These are phyloP conservation scores for Gallinago stenura DNA, from an alignment of 2,797 vertebrate genomes.

Conservation along the genomic window DNA sequence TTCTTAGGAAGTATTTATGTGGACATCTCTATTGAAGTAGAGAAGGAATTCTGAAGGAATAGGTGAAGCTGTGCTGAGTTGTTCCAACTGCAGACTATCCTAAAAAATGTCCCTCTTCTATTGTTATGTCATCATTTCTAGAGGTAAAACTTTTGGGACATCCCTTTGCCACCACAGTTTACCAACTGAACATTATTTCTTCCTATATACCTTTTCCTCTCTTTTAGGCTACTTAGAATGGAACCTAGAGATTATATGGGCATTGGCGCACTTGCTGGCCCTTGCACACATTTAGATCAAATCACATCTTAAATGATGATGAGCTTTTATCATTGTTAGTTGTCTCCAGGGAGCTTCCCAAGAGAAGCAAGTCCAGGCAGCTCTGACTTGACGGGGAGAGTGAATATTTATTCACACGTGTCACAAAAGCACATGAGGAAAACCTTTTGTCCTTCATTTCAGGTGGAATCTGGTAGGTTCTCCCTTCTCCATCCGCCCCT, in stretches of 20 bases:
- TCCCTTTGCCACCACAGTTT: rapidly evolving
- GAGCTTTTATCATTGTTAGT: neutral
- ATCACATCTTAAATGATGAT: neutral
- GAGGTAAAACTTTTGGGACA: neutral
- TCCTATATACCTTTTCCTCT: neutral
- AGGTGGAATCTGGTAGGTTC: neutral
- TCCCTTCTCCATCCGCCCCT: rapidly evolving
- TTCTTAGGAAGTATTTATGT: neutral
- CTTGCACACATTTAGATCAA: neutral
- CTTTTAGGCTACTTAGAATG: neutral
- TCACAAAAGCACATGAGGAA: neutral
- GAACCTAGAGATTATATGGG: neutral
- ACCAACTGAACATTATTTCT: neutral
- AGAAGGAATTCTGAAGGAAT: neutral
- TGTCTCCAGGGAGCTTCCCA: rapidly evolving
- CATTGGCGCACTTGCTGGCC: neutral
- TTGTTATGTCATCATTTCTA: neutral
- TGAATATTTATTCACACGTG: neutral
- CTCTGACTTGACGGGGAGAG: neutral
- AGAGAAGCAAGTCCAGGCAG: neutral
- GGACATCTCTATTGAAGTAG: neutral
- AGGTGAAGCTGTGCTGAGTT: neutral
- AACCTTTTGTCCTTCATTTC: neutral
- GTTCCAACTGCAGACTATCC: neutral
- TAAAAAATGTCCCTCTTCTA: neutral